Base-by-base conservation (phyloP, 2,888 invertebrate genomes). In the Agrenia bidenticulata region DNA sequence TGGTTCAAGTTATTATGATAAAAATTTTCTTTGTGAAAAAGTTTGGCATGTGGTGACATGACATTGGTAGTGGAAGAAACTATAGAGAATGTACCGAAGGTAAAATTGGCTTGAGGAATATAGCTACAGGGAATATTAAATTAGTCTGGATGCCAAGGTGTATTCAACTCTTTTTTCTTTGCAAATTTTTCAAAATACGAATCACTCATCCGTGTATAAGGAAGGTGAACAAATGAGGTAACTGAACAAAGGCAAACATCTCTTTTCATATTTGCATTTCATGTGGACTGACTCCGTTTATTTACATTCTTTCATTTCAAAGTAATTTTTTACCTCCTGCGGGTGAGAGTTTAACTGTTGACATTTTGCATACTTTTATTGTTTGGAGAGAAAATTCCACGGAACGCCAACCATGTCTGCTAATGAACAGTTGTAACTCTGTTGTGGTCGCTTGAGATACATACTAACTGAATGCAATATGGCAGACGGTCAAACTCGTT, bases 321-420 rank as follows among this genome's bases (percentile, higher is more conserved):
- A 58, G 49, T 42, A 17, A 58, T 37, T 57, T 58, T 58, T 58
- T 58, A 58, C 58, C 58, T 24, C 58, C 58, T 23, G 58, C 23
- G 26, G 58, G 58, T 58, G 58, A 58, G 58, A 58, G 58, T 58
- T 58, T 58, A 58, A 58, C 58, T 58, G 58, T 58, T 58, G 58
- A 58, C 58, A 58, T 41, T 58, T 58, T 51, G 24, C 21, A 51
- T 23, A 23, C 4, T 23, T 51, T 23, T 51, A 51, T 51, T 51
- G 23, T 51, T 51, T 5, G 19, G 45, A 32, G 32, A 15, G 19
- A 45, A 17, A 45, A 17, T 4, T 45, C 13, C 9, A 58, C 45
- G 58, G 58, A 58, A 58, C 58, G 26, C 58, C 58, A 58, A 45
- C 58, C 58, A 58, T 41, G 58, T 58, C 19, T 51, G 23, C 23